phyloP scores from a whole-genome alignment of 2,888 invertebrate genomes.

The Bombylius major region DNA sequence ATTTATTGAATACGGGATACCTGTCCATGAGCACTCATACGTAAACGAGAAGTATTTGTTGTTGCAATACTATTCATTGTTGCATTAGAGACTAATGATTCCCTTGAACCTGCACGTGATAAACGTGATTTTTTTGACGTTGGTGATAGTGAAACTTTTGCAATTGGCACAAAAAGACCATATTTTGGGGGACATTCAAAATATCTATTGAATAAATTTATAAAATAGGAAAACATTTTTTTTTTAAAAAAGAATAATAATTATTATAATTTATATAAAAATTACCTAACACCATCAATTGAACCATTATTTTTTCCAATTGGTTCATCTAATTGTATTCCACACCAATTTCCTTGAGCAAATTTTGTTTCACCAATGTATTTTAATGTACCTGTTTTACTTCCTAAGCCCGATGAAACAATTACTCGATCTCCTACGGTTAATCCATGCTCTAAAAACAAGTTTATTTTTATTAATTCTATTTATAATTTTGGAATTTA shows the following conservation, averaged over 20 bases:
- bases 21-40: slow-evolving; percentile 31
- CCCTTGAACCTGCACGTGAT: slow-evolving; percentile 67
- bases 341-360: slow-evolving; percentile 89
- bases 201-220: slow-evolving; percentile 52
- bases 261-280: not conserved
- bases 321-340: slow-evolving; percentile 87
- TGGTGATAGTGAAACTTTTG: slow-evolving; percentile 80
- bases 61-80: slow-evolving; percentile 47
- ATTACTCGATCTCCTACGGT: slow-evolving; percentile 85
- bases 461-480: not conserved
- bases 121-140: slow-evolving; percentile 52
- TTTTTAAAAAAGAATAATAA: not conserved
- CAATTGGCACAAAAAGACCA: slow-evolving; percentile 85
- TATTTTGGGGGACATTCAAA: slow-evolving; percentile 83
- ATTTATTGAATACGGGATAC: slow-evolving; percentile 1
- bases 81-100: slow-evolving; percentile 60
- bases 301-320: slow-evolving; percentile 94
- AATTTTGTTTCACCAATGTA: slow-evolving; percentile 84
- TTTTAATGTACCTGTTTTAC: slow-evolving; percentile 74
- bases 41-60: slow-evolving; percentile 37
- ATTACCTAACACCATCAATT: slow-evolving; percentile 77
- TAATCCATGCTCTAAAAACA: slow-evolving; percentile 42
- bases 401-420: slow-evolving; percentile 72
- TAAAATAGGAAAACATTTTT: not conserved
- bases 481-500: too few species aligned